phyloP scores from a whole-genome alignment of 1,140 invertebrate species.

The Scaptomyza montana region DNA sequence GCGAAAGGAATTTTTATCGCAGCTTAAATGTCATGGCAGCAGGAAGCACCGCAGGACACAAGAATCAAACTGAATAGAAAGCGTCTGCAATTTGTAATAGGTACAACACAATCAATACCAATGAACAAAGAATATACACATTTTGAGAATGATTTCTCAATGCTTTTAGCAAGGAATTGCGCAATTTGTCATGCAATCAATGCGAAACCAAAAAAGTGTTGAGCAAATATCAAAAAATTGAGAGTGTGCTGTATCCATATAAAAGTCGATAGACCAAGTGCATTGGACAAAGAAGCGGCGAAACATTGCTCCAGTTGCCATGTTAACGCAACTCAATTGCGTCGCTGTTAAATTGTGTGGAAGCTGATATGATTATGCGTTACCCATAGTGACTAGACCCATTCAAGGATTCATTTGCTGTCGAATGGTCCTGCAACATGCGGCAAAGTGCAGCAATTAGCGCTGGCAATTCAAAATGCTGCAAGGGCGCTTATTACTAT shows the following conservation, averaged over 20 bases:
- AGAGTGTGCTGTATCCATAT: background rate
- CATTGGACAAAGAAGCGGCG: background rate
- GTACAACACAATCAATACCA: slow-evolving; percentile 4
- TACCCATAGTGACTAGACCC: slow-evolving; percentile 42
- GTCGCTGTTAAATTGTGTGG: slow-evolving; percentile 78
- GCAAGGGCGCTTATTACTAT: no score
- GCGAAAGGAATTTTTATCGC: slow-evolving; percentile 76
- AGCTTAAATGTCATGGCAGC: slow-evolving; percentile 73
- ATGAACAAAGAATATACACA: background rate
- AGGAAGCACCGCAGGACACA: slow-evolving; percentile 46
- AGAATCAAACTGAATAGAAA: slow-evolving; percentile 1
- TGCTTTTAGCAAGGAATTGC: slow-evolving; percentile 75
- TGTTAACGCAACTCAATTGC: slow-evolving; percentile 58
- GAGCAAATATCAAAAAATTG: slow-evolving; percentile 29
- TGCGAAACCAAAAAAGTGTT: slow-evolving; percentile 76
- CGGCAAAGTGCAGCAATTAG: slow-evolving; percentile 58
- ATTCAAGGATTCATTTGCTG: slow-evolving; percentile 5
- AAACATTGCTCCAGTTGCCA: slow-evolving; percentile 48
- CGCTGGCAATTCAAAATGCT: background rate
- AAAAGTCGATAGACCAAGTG: slow-evolving; percentile 3
- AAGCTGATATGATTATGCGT: slow-evolving; percentile 80
- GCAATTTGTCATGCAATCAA: slow-evolving; percentile 76
- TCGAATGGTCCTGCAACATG: slow-evolving; percentile 21
- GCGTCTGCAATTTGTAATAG: slow-evolving; percentile 27
- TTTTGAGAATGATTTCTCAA: slow-evolving; percentile 45